phyloP scores from a whole-genome alignment of 2,113 vertebrate genomes.

The Epinephelus cyanopodus region DNA sequence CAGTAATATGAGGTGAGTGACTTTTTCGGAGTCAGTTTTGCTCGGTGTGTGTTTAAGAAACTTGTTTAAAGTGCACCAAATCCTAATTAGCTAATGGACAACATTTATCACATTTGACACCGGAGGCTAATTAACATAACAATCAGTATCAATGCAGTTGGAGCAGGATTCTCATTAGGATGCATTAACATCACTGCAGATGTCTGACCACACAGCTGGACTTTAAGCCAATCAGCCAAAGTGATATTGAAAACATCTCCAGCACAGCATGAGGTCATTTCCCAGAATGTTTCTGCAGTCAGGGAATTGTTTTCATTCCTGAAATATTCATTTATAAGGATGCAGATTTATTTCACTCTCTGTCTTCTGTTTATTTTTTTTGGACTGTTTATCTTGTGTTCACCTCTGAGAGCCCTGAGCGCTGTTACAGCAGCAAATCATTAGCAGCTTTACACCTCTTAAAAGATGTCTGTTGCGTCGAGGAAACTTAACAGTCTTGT shows the following conservation, averaged over 20 bases:
- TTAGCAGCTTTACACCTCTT: not conserved
- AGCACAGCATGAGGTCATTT: not conserved
- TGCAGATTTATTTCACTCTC: not conserved
- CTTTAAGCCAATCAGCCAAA: slow-evolving; percentile 45
- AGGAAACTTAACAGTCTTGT: no score
- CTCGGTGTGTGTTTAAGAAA: not conserved
- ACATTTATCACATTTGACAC: slow-evolving; percentile 30
- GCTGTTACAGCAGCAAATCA: not conserved
- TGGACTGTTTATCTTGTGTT: not conserved
- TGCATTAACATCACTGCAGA: slow-evolving; percentile 49
- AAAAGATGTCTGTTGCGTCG: not conserved
- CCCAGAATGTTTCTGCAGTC: not conserved
- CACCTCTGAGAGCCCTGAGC: not conserved
- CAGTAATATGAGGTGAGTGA: no score
- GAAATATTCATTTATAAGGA: not conserved
- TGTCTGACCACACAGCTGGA: slow-evolving; percentile 39
- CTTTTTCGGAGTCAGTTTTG: no score
- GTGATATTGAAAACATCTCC: slow-evolving; percentile 37
- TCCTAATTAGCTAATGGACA: slow-evolving; percentile 45
- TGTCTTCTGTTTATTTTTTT: not conserved
- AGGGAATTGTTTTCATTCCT: not conserved
- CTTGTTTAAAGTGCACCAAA: slow-evolving; percentile 2
- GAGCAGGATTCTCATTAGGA: slow-evolving; percentile 42
- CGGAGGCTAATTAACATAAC: slow-evolving; percentile 35
- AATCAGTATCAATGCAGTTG: slow-evolving; percentile 35